These are phyloP conservation scores for Acanthopleura granulata DNA, from an alignment of 2,888 invertebrate species.

Conservation along the genomic window DNA sequence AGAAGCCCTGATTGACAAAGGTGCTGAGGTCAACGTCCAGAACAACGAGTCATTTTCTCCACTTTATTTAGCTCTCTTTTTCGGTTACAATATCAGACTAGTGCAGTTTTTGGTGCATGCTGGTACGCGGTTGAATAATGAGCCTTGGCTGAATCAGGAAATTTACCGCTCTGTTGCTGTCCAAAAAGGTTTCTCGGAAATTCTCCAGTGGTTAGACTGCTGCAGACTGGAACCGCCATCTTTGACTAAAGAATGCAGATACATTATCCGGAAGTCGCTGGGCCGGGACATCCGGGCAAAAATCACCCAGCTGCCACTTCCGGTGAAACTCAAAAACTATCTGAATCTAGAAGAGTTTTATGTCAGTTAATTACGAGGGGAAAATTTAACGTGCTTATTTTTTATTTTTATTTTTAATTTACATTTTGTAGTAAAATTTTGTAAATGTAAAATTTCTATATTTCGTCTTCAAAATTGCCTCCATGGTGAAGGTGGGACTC, in stretches of 20 bases:
- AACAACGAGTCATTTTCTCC: neutral
- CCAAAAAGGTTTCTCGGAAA: neutral
- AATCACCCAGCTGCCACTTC: neutral
- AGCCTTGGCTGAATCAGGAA: neutral
- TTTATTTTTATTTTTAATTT: too few relatives aligned
- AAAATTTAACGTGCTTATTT: too few relatives aligned
- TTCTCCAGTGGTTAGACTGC: neutral
- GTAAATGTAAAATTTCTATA: too few relatives aligned
- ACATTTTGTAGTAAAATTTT: too few relatives aligned
- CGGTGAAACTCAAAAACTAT: neutral
- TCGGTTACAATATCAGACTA: neutral
- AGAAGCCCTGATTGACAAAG: neutral
- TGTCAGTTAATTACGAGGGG: neutral
- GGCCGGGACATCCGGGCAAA: neutral
- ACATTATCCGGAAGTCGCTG: neutral
- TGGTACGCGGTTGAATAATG: neutral
- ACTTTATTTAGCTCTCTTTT: neutral
- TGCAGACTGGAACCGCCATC: neutral
- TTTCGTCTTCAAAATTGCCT: too few relatives aligned
- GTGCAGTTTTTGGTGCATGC: neutral
- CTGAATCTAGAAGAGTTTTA: slow-evolving; percentile 16
- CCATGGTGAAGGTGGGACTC: too few relatives aligned
- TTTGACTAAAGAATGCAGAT: neutral
- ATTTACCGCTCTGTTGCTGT: neutral
- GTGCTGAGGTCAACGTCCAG: neutral